A percentile compares a stretch with the other conserved stretches of the same genome.
These are phyloP conservation scores for Gallinago jamesoni DNA, from an alignment of 2,113 vertebrate species.

Conservation along the genomic window DNA sequence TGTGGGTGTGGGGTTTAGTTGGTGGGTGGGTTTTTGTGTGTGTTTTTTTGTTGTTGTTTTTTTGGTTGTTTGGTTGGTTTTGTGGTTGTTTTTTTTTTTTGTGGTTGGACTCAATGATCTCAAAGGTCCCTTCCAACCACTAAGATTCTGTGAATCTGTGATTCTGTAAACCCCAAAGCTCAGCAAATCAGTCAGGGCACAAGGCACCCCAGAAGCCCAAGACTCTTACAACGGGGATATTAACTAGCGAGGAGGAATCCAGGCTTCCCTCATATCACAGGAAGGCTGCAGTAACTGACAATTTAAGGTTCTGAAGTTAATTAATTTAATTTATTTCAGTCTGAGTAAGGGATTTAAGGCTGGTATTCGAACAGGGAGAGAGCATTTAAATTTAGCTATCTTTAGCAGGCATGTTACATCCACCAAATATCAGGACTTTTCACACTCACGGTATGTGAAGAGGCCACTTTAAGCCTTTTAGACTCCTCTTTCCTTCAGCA, in stretches of 20 bases:
- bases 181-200: background rate
- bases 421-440: background rate
- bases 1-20: no score
- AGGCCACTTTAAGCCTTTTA: background rate
- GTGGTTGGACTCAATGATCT: no score
- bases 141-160: no score
- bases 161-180: background rate
- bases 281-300: background rate
- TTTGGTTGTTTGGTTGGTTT: no score
- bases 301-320: slow-evolving; percentile 46
- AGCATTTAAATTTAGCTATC: background rate
- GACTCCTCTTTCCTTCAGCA: background rate
- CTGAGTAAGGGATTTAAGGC: background rate
- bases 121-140: no score
- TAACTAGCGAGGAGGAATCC: background rate
- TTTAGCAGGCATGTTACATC: background rate
- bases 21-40: no score
- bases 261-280: background rate
- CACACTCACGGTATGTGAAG: background rate
- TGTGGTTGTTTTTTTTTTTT: no score
- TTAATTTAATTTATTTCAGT: slow-evolving; percentile 45
- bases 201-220: background rate
- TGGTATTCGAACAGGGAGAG: background rate
- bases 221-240: background rate
- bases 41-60: no score